Percentiles rank a stretch among this genome's conserved stretches.
phyloP scores from a whole-genome alignment of 2,888 invertebrate genomes.

The Cryptocheilus praepositus region DNA sequence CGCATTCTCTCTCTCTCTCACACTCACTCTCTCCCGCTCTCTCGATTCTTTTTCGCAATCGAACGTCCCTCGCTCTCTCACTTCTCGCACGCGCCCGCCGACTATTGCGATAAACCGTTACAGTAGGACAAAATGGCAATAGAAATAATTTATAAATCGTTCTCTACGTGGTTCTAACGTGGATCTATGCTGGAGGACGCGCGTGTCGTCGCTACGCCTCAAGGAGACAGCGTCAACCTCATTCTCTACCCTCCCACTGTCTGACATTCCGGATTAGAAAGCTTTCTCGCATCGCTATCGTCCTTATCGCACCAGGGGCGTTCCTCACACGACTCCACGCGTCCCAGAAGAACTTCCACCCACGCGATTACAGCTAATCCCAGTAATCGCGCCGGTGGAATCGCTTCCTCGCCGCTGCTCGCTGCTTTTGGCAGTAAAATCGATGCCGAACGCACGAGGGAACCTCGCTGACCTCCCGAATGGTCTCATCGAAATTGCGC shows the following conservation, averaged over 20 bases:
- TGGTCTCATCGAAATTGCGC: too few relatives aligned
- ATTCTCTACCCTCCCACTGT: neutral
- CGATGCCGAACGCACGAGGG: conserved; percentile 20
- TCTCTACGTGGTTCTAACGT: conserved; percentile 31
- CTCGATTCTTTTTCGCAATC: conserved; percentile 8
- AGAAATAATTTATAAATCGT: conserved; percentile 49
- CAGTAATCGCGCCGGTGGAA: too few relatives aligned
- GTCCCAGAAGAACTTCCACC: too few relatives aligned
- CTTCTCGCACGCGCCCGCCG: neutral
- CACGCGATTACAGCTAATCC: too few relatives aligned
- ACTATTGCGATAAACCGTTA: conserved; percentile 14
- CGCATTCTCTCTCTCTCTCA: neutral
- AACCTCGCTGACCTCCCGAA: neutral
- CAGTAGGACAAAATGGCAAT: conserved; percentile 42
- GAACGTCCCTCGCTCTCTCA: conserved; percentile 1
- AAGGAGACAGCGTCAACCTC: neutral
- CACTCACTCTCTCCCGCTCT: conserved; percentile 22
- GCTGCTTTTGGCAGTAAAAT: conserved; percentile 21
- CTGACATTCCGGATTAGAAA: neutral
- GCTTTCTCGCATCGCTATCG: neutral
- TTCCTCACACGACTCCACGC: neutral
- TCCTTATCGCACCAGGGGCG: conserved; percentile 1
- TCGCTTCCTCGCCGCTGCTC: neutral
- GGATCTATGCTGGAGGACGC: conserved; percentile 7
- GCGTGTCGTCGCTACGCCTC: too few relatives aligned